Conservation (phyloP, 1,140 invertebrate genomes). For the Cylas formicarius region DNA sequence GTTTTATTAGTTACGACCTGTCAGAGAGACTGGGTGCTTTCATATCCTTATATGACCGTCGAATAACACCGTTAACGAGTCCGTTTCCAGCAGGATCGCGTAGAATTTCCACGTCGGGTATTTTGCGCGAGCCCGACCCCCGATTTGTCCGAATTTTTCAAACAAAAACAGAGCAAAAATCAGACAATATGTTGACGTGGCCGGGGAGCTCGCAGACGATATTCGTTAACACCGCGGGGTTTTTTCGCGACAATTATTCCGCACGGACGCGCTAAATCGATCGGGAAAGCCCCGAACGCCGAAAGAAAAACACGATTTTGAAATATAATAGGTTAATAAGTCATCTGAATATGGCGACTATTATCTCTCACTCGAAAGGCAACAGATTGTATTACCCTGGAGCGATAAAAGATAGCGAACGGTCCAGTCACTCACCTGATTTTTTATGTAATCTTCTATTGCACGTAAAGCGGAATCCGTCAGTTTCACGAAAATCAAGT, state of each 20-base stretch:
- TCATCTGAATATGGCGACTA: slow-evolving; percentile 42
- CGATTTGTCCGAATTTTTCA: slow-evolving; percentile 3
- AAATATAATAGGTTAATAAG: slow-evolving; percentile 42
- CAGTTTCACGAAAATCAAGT: slow-evolving; percentile 87
- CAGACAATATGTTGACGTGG: slow-evolving; percentile 41
- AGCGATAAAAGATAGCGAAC: slow-evolving; percentile 12
- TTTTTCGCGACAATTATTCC: slow-evolving; percentile 4
- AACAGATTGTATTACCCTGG: slow-evolving; percentile 32
- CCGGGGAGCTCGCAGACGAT: slow-evolving; percentile 15
- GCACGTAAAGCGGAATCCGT: slow-evolving; percentile 87
- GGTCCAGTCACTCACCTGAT: slow-evolving; percentile 63
- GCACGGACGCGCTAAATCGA: neutral
- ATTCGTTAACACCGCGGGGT: slow-evolving; percentile 5
- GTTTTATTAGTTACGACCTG: slow-evolving; percentile 13
- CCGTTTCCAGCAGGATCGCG: neutral
- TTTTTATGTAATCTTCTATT: slow-evolving; percentile 81
- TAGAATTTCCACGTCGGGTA: slow-evolving; percentile 3
- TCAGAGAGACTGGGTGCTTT: slow-evolving; percentile 14
- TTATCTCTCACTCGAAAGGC: slow-evolving; percentile 28
- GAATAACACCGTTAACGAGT: neutral
- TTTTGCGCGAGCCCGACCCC: neutral
- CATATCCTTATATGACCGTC: slow-evolving; percentile 19
- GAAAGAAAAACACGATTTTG: slow-evolving; percentile 16
- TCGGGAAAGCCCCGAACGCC: slow-evolving; percentile 2
- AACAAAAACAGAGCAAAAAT: slow-evolving; percentile 21